phyloP scores from a whole-genome alignment of 2,113 vertebrate genomes.

The Hemibagrus wyckioides region DNA sequence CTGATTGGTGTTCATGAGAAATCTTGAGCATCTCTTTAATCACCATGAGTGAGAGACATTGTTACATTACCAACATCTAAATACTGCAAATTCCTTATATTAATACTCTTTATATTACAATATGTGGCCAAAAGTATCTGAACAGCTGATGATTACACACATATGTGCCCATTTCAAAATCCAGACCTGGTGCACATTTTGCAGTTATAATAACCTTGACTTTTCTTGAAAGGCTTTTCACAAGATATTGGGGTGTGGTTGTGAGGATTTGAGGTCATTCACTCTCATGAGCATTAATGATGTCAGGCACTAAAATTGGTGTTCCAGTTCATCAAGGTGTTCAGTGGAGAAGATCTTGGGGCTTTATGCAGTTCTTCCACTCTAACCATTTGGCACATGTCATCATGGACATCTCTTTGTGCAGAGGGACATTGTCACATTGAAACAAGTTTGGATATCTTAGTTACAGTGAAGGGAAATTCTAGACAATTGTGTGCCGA shows the following conservation, averaged over 20 bases:
- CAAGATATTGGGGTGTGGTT: too few relatives aligned
- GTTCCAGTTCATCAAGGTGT: too few relatives aligned
- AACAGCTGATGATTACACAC: not conserved
- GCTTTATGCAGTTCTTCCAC: too few relatives aligned
- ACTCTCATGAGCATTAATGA: too few relatives aligned
- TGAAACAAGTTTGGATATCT: not conserved
- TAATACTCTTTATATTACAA: not conserved
- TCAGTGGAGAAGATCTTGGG: too few relatives aligned
- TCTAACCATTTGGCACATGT: too few relatives aligned
- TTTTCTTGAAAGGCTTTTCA: too few relatives aligned
- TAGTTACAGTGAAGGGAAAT: not conserved
- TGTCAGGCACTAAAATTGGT: too few relatives aligned
- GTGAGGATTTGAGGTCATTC: too few relatives aligned
- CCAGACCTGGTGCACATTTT: too few relatives aligned
- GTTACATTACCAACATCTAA: not conserved
- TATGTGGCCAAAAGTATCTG: not conserved
- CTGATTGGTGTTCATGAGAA: not conserved
- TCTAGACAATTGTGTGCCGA: not conserved
- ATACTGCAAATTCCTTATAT: not conserved
- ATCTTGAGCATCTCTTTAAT: not conserved
- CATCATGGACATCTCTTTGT: not conserved
- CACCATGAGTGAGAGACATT: not conserved
- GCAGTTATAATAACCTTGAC: too few relatives aligned
- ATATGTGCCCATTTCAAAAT: not conserved
- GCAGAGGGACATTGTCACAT: not conserved